A percentile compares a stretch with the other conserved stretches of the same genome.
Evolutionary conservation across 1,140 invertebrate species (phyloP).

Genomic region (Phortica variegata): DNA sequence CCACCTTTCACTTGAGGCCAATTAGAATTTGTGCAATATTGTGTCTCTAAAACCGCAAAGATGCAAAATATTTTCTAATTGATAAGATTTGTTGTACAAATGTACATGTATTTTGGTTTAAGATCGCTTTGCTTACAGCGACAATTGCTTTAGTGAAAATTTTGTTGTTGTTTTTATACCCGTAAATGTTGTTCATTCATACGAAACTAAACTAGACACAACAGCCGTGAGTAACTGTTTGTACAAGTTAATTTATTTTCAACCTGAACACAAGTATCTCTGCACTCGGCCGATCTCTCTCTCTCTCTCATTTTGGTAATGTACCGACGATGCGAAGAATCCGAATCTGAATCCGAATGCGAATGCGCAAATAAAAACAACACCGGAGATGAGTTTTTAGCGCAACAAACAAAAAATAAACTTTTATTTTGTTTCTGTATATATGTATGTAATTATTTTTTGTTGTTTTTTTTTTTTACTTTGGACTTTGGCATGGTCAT

Average conservation of each 20-base stretch:
- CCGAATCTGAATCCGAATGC: not conserved
- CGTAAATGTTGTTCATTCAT: not conserved
- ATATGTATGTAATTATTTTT: conserved; percentile 4
- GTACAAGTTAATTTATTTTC: too few species aligned
- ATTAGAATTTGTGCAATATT: too few species aligned
- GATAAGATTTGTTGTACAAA: conserved; percentile 8
- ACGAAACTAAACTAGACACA: not conserved
- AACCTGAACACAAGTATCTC: too few species aligned
- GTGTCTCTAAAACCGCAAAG: conserved; percentile 3
- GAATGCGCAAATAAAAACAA: not conserved
- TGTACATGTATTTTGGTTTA: conserved; percentile 12
- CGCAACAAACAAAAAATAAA: too few species aligned
- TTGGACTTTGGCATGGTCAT: conserved; percentile 52
- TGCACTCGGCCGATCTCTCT: not conserved
- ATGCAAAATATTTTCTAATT: conserved; percentile 39
- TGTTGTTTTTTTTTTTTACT: conserved; percentile 46
- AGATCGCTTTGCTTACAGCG: conserved; percentile 30
- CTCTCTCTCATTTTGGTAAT: not conserved
- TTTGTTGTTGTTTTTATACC: conserved; percentile 19
- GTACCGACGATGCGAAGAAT: not conserved
- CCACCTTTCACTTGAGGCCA: too few species aligned
- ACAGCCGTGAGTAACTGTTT: not conserved
- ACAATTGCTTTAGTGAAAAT: conserved; percentile 15
- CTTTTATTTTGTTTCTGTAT: not conserved
- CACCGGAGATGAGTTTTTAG: not conserved